Base-by-base conservation (phyloP, 1,140 invertebrate species). In the Lepidurus apus region DNA sequence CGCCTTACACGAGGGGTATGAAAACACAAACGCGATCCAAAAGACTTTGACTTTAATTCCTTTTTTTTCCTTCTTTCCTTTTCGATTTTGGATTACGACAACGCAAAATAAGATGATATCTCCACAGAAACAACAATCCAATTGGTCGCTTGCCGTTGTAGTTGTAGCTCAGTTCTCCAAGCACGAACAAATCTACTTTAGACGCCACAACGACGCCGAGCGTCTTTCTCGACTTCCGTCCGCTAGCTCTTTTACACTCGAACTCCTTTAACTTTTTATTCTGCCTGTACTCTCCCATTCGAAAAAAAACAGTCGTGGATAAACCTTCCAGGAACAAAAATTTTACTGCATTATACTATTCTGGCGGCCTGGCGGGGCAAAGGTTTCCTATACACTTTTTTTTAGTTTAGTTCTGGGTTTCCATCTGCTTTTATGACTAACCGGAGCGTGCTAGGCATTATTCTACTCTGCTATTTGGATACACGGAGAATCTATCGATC, bases 141-240 rank as follows among this genome's bases (percentile, higher is more conserved):
- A 65, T 65, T 65, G 53, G 53, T 21, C 53, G 53, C 53, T 65
- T 65, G 53, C 21, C 17, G 21, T n/a, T 65, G 53, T 65, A 65
- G 53, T 34, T 34, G 21, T 13, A 65, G 53, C 53, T 65, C 53
- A 65, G 53, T 65, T 65, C 53, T 65, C 53, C 53, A 65, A 65
- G 53, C 53, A 65, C 53, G 53, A 65, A 65, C 53, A 65, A 65
- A 65, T 65, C 53, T 65, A 65, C 9, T 65, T 65, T 65, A 65
- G 53, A 65, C 53, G 53, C 53, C 53, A 65, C 53, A 65, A 17
- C 53, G 53, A 65, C 53, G 53, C 53, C 53, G 21, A 65, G 53
- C 53, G 53, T 65, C 53, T 65, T 65, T 65, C 53, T 13, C 53
- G 53, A 65, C 53, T 13, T 65, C 53, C 53, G 21, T 65, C 6